Evolutionary conservation across 1,140 invertebrate species (phyloP), one percentile per base, ranked within the genome.

Genomic region (Archegozetes longisetosus): DNA sequence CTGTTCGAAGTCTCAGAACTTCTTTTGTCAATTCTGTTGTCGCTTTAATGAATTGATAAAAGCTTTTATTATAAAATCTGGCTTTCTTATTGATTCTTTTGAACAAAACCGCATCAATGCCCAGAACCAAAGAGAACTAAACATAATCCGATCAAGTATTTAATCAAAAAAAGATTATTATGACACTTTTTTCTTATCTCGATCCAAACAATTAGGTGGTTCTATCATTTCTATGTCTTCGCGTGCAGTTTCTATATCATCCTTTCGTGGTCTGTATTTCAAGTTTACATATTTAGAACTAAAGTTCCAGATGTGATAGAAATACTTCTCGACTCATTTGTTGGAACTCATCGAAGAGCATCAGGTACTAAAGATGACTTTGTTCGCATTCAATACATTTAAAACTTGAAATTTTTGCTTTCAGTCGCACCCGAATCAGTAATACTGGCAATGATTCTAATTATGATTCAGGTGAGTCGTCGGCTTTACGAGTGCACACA

Each of bases 401-500:
- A n/a, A n/a, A n/a, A n/a, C n/a, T n/a, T n/a, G n/a, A n/a, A n/a
- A n/a, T n/a, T n/a, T n/a, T n/a, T n/a, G n/a, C 28, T 50, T 52
- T 25, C 28, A 57, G 82, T 80, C 27, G 72, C 75, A 57, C 67
- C 75, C 22, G 73, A 76, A 62, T 73, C 75, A 54, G 75, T 77
- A 6, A 64, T 82, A 13, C 64, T 85, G 32, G 79, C 78, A 3
- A 65, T 80, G 1, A 40, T 73, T 2, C 68, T 89, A 40, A 66
- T 86, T 0, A 77, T 76, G 0, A 59, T 85, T 20, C 86, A 91
- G 67, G 80, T 80, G 51, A 76, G 71, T 48, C 77, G 84, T 65
- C 76, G 88, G 66, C 79, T 83, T 46, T 88, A 87, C 68, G 88
- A 93, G 53, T 71, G 67, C 46, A 55, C 65, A 14, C 84, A 71